These are phyloP conservation scores for Drosophila siamana DNA, from an alignment of 2,888 invertebrate species.

Conservation along the genomic window DNA sequence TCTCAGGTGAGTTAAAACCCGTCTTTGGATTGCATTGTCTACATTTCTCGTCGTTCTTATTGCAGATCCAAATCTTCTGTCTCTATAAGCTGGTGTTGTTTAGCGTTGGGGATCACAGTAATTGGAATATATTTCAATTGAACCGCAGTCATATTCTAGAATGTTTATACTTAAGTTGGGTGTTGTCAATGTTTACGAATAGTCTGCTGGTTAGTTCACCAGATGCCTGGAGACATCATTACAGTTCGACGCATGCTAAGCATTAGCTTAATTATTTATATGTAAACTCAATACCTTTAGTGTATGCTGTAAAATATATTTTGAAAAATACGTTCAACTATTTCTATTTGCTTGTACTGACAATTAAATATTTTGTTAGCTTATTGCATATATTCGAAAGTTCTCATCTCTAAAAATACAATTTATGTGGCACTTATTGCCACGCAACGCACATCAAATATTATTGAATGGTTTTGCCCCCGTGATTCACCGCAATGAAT, in stretches of 20 bases:
- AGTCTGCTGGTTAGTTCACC: slow-evolving; percentile 41
- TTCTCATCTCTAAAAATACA: neutral
- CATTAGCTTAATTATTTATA: neutral
- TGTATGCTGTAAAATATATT: too few relatives aligned
- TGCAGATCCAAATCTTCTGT: slow-evolving; percentile 46
- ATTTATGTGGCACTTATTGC: neutral
- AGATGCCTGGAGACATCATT: neutral
- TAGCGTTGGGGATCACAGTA: neutral
- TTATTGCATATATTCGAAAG: neutral
- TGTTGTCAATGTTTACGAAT: slow-evolving; percentile 54
- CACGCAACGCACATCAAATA: neutral
- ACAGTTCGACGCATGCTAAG: neutral
- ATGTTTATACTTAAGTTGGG: slow-evolving; percentile 35
- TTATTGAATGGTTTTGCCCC: neutral
- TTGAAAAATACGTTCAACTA: too few relatives aligned
- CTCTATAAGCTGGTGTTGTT: slow-evolving; percentile 19
- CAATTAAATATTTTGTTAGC: neutral
- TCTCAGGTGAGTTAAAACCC: slow-evolving; percentile 22
- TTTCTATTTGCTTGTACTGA: too few relatives aligned
- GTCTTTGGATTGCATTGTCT: neutral
- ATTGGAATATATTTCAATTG: slow-evolving; percentile 34
- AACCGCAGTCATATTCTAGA: slow-evolving; percentile 34
- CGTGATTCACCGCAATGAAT: slow-evolving; percentile 2
- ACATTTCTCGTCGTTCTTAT: neutral
- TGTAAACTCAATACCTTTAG: too few relatives aligned